Conservation (phyloP, 2,797 vertebrate species). For the Zenarchopterus dispar region DNA sequence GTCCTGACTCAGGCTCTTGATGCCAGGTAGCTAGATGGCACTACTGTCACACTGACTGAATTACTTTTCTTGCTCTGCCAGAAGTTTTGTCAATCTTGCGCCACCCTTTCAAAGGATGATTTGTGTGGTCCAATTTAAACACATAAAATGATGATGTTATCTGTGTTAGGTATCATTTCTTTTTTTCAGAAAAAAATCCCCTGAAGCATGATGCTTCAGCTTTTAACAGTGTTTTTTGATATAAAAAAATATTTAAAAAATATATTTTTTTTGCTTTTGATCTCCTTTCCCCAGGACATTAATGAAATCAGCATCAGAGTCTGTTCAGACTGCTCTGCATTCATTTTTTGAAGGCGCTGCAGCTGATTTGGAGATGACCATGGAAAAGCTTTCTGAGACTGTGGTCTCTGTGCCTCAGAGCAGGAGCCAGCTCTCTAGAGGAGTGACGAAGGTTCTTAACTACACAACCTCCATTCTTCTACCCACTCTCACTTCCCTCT, state of each 20-base stretch:
- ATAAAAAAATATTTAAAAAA: too few species aligned
- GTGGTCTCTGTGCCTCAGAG: constrained; percentile 86
- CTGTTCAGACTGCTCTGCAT: constrained; percentile 83
- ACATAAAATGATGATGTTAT: constrained; percentile 53
- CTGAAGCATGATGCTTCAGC: constrained; percentile 34
- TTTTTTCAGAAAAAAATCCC: constrained; percentile 40
- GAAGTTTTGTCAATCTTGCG: constrained; percentile 53
- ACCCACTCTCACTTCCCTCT: constrained; percentile 91
- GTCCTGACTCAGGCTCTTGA: constrained; percentile 92
- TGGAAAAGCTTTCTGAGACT: constrained; percentile 85
- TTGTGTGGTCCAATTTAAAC: constrained; percentile 60
- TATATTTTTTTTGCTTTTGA: background rate
- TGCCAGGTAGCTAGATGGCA: constrained; percentile 86
- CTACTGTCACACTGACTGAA: constrained; percentile 43
- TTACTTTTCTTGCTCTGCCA: constrained; percentile 32
- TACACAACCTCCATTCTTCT: constrained; percentile 90
- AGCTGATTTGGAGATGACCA: constrained; percentile 89
- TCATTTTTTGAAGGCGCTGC: constrained; percentile 91
- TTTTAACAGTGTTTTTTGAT: constrained; percentile 2
- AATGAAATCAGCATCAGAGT: constrained; percentile 86
- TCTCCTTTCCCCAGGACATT: constrained; percentile 77
- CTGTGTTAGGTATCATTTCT: constrained; percentile 55
- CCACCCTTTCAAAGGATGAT: constrained; percentile 48
- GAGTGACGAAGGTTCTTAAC: constrained; percentile 86
- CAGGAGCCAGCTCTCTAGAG: constrained; percentile 82